Percentiles rank a stretch among this genome's conserved stretches.
Conservation (phyloP, 2,113 vertebrate species). For the Pygoscelis adeliae region DNA sequence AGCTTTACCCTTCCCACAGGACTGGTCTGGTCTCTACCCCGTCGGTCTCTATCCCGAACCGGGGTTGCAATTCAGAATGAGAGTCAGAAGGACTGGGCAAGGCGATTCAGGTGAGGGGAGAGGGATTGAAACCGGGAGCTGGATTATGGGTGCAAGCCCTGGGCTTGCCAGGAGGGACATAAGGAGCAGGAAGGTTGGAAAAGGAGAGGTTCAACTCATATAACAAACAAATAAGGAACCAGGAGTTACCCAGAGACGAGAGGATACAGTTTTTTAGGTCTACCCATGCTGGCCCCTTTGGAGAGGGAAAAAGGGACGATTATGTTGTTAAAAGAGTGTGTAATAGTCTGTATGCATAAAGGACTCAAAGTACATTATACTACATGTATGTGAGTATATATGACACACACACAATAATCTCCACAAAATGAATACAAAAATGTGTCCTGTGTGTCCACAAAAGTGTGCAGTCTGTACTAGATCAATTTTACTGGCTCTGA, state of each 20-base stretch:
- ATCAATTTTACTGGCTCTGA: neutral
- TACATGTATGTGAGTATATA: neutral
- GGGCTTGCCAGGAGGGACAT: neutral
- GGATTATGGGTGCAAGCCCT: neutral
- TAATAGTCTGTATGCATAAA: neutral
- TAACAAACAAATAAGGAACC: neutral
- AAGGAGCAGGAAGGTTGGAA: neutral
- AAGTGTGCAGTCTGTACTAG: neutral
- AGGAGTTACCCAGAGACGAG: neutral
- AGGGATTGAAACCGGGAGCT: neutral
- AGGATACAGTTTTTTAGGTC: neutral
- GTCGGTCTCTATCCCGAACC: neutral
- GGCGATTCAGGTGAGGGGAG: neutral
- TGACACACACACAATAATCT: neutral
- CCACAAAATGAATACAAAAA: neutral
- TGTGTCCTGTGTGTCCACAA: neutral
- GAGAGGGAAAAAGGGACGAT: neutral
- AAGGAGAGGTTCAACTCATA: neutral
- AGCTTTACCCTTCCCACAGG: neutral
- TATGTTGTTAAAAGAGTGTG: neutral
- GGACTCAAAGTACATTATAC: neutral
- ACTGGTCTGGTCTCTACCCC: neutral
- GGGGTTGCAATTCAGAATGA: fast-evolving
- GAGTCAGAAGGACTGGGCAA: neutral
- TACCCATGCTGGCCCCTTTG: neutral